Base-by-base conservation (phyloP, 2,888 invertebrate species). In the Leptura quadrifasciata region DNA sequence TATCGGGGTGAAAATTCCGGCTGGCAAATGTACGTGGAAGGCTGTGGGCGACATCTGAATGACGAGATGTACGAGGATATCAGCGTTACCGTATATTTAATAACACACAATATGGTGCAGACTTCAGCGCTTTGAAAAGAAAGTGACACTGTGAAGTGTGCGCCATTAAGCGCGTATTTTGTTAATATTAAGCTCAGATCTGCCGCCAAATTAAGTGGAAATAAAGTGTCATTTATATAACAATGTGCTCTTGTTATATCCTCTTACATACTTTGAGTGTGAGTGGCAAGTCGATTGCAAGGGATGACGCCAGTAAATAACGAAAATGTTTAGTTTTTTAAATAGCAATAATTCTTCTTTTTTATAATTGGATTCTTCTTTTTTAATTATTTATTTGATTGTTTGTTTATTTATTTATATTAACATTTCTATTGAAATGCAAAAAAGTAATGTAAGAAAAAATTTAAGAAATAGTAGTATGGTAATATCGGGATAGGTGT, bases 31-130 rank as follows among this genome's bases (percentile, higher is more conserved):
- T 69, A 68, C 68, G 61, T 74, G 75, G 75, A 79, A 77, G 63
- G 63, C 74, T 79, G 79, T 27, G 17, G 39, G 75, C 67, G 78
- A 80, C 78, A 78, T 69, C 64, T 80, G 79, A 80, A 82, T 80
- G 81, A 80, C 80, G 79, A 79, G 77, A 81, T 82, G 79, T 80
- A 82, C 80, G 79, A 78, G 74, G 72, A 78, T 79, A 81, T 83
- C 79, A 80, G 81, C 80, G 76, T 76, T 78, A 77, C 80, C 76
- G 70, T 77, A 78, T 74, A 74, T 79, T 81, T 81, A 82, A 82
- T 82, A 82, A 79, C 82, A 72, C 76, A 79, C 81, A 79, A 81
- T 81, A 82, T 81, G 81, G 77, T 70, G 68, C 77, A 77, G 74
- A 24, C 73, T 65, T 31, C 39, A 31, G 63, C 74, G 73, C 78